Conservation (phyloP, 2,113 vertebrate species). For the Bufo gargarizans region DNA sequence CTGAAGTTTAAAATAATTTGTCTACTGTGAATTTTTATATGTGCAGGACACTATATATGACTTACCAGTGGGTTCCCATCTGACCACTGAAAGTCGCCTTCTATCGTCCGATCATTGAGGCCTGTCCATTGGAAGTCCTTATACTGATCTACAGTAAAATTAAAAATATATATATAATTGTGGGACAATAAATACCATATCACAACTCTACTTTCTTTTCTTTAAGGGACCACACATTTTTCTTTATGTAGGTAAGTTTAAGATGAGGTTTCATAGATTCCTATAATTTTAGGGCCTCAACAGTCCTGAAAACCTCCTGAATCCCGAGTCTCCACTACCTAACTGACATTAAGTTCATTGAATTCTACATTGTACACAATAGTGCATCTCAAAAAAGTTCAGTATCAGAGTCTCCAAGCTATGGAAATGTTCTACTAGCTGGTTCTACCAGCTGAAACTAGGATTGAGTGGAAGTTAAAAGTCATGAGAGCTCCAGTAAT, state of each 20-base stretch:
- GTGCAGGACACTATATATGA: background rate
- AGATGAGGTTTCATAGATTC: background rate
- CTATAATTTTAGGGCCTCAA: background rate
- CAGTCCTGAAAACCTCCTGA: background rate
- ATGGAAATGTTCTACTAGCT: background rate
- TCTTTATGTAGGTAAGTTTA: background rate
- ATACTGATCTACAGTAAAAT: constrained; percentile 76
- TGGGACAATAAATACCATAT: too few relatives aligned
- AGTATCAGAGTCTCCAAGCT: too few relatives aligned
- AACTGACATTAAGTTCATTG: background rate
- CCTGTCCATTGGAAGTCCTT: constrained; percentile 94
- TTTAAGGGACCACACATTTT: background rate
- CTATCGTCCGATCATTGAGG: constrained; percentile 89
- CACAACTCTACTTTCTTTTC: background rate
- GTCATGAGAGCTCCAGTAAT: background rate
- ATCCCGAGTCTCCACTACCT: background rate
- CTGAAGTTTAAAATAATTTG: too few relatives aligned
- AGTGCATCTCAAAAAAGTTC: too few relatives aligned
- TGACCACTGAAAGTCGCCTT: constrained; percentile 94
- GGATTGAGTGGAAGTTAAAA: background rate
- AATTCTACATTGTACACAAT: background rate
- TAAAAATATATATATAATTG: background rate
- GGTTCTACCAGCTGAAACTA: background rate
- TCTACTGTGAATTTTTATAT: too few relatives aligned
- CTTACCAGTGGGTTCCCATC: constrained; percentile 91